Conservation (phyloP, 2,113 vertebrate genomes). For the Danio rerio region DNA sequence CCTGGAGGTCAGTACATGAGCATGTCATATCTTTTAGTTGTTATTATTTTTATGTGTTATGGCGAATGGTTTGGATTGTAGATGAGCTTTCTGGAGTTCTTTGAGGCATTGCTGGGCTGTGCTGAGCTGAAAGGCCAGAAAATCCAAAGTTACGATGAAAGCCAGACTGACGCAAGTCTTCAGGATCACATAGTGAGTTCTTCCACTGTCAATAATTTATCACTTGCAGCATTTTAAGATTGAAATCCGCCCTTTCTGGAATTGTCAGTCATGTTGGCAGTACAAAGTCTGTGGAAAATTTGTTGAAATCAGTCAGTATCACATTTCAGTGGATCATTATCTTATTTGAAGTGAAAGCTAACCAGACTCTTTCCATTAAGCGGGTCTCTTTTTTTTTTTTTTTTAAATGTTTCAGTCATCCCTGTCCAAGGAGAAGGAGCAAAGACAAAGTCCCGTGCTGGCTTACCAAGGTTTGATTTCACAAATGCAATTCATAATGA, state of each 20-base stretch:
- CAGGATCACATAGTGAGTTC: neutral
- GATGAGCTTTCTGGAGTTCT: conserved; percentile 93
- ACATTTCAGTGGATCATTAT: neutral
- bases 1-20: conserved; percentile 77
- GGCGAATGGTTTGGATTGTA: conserved; percentile 62
- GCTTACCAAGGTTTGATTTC: conserved; percentile 7
- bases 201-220: neutral
- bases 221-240: neutral
- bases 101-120: conserved; percentile 87
- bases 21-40: neutral
- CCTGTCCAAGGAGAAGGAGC: conserved; percentile 57
- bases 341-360: neutral
- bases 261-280: conserved; percentile 18
- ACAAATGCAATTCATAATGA: neutral
- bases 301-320: neutral
- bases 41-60: neutral
- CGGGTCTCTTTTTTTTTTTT: conserved; percentile 45
- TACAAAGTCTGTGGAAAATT: conserved; percentile 37
- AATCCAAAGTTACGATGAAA: neutral
- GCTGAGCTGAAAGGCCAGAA: conserved; percentile 70
- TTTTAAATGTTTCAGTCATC: conserved; percentile 50
- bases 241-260: conserved; percentile 17
- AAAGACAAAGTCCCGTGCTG: conserved; percentile 48
- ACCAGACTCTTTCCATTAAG: conserved; percentile 40
- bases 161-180: neutral